Percentiles rank a stretch among this genome's conserved stretches.
Evolutionary conservation across 1,140 invertebrate genomes (phyloP).

Genomic region (Leptopilina boulardi): DNA sequence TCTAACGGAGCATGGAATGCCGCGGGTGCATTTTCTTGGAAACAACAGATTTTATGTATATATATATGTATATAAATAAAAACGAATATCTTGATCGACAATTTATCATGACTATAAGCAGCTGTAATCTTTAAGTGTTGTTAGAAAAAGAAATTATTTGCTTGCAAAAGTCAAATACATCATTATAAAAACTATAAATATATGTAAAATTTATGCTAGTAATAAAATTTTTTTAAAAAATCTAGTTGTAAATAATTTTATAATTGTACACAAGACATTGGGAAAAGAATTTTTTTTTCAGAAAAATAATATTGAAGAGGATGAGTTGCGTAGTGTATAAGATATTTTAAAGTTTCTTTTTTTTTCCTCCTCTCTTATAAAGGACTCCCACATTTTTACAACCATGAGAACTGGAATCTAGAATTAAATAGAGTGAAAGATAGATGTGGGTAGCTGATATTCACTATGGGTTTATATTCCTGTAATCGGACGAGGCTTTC

Average conservation of each 20-base stretch:
- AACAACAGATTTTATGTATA: slow-evolving; percentile 2
- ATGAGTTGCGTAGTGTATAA: neutral
- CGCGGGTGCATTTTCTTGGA: slow-evolving; percentile 20
- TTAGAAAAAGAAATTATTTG: neutral
- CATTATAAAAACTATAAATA: neutral
- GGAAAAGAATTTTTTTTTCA: too few relatives aligned
- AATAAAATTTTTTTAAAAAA: neutral
- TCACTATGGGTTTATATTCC: neutral
- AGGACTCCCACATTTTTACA: neutral
- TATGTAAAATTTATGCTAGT: neutral
- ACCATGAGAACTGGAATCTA: slow-evolving; percentile 12
- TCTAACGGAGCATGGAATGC: neutral
- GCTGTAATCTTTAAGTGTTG: neutral
- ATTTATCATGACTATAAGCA: slow-evolving; percentile 1
- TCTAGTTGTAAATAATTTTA: too few relatives aligned
- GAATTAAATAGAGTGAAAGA: slow-evolving; percentile 21
- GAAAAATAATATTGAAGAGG: neutral
- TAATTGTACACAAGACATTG: too few relatives aligned
- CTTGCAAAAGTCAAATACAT: too few relatives aligned
- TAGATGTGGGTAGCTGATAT: slow-evolving; percentile 32
- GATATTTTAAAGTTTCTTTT: neutral
- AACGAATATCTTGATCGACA: slow-evolving; percentile 19
- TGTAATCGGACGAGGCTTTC: slow-evolving; percentile 6
- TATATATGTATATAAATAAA: neutral
- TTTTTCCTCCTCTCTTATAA: neutral